Evolutionary conservation across 2,888 invertebrate genomes (phyloP).

Genomic region (Podotricha telesiphe): DNA sequence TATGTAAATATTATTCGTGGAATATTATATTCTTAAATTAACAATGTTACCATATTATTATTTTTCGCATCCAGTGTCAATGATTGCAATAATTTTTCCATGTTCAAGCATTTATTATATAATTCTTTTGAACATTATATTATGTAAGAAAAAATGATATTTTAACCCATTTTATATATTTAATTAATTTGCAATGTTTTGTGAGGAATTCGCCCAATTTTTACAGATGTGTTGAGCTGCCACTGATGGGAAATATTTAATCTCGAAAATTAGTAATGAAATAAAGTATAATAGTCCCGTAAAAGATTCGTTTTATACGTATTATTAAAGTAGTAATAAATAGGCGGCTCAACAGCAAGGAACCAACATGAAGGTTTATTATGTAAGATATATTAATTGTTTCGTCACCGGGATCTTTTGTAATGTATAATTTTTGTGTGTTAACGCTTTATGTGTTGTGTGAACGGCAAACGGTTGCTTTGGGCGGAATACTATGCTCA

Average conservation of each 20-base stretch:
- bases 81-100: constrained; percentile 30
- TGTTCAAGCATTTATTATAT: constrained; percentile 38
- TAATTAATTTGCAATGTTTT: constrained; percentile 38
- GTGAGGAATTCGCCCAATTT: constrained; percentile 32
- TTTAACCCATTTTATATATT: constrained; percentile 12
- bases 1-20: constrained; percentile 75
- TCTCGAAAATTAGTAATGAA: constrained; percentile 27
- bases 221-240: constrained; percentile 34
- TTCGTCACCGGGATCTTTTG: constrained; percentile 18
- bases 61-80: constrained; percentile 45
- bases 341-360: neutral
- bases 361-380: constrained; percentile 4
- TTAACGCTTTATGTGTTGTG: constrained; percentile 55
- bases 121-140: constrained; percentile 18
- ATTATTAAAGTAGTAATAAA: neutral
- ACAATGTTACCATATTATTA: constrained; percentile 64
- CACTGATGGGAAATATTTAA: constrained; percentile 25
- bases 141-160: constrained; percentile 22
- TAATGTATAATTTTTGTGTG: constrained; percentile 57
- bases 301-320: constrained; percentile 21
- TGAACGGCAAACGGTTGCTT: constrained; percentile 54
- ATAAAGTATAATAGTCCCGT: constrained; percentile 32
- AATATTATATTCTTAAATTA: constrained; percentile 49
- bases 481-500: constrained; percentile 52
- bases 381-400: constrained; percentile 16